phyloP scores from a whole-genome alignment of 2,113 vertebrate genomes.

The Rhombomys opimus region DNA sequence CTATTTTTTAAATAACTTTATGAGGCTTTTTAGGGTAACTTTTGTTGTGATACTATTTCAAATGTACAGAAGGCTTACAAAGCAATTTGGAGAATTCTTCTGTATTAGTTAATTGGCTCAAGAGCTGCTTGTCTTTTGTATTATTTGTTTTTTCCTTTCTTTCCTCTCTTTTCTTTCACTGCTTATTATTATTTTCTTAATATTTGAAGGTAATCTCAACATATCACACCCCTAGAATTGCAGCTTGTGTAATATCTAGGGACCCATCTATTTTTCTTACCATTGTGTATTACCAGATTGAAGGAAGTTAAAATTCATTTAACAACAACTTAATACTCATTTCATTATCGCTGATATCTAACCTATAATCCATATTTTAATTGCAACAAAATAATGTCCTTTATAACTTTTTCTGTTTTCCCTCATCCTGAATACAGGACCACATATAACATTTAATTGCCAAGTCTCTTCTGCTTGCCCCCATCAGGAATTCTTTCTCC shows the following conservation, averaged over 20 bases:
- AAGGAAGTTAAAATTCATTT: not conserved
- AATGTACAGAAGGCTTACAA: not conserved
- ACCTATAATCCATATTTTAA: not conserved
- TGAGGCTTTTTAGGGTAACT: not conserved
- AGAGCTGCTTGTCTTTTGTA: not conserved
- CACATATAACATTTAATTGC: not conserved
- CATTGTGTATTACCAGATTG: not conserved
- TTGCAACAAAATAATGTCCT: not conserved
- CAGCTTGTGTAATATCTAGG: not conserved
- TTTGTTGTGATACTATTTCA: constrained; percentile 28
- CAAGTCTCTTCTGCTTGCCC: not conserved
- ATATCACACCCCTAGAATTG: not conserved
- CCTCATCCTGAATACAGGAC: not conserved
- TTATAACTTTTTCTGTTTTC: not conserved
- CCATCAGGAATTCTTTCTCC: not conserved
- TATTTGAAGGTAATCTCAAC: constrained; percentile 31
- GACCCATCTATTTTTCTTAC: not conserved
- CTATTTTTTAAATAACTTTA: not conserved
- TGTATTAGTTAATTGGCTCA: not conserved
- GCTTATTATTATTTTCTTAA: not conserved
- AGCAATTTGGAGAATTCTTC: not conserved
- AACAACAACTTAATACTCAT: not conserved
- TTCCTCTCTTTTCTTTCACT: not conserved
- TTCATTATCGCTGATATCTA: not conserved
- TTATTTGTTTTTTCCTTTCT: not conserved